Evolutionary conservation across 2,888 invertebrate genomes (phyloP), one percentile per base, ranked within the genome.

Genomic region (Adelognathus sp.): DNA sequence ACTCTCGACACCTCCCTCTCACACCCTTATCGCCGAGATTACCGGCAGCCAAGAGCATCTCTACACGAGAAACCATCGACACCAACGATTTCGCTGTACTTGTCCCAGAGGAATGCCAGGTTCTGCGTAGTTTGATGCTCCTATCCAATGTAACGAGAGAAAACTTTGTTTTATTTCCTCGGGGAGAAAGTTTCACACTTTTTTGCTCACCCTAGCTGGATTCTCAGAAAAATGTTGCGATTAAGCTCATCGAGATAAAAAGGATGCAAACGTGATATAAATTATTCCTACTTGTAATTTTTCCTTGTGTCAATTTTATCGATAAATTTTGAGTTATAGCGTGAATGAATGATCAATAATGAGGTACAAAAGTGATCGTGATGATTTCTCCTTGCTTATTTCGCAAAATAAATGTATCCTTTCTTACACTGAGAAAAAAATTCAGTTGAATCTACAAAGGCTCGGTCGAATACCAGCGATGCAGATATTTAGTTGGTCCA

Each of bases 1-100:
- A 21, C 31, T 11, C 50, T 21, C 18, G 2, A 18, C 46, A 11
- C 9, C 36, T 36, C 9, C 36, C n/a, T n/a, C 73, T 50, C 52
- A 63, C 70, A 69, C 71, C 61, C 74, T 79, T 67, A 66, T 63
- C 79, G 29, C 71, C 33, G 61, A 60, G 79, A 79, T 75, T 74
- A 79, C 75, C 74, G 63, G 39, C 29, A 63, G 64, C 31, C 60
- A 27, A 54, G 24, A 77, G 50, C 44, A 33, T 70, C 44, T 29
- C 67, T 14, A 41, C 27, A 36, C 70, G 74, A 52, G 36, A 58
- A 74, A 69, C 63, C 69, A 52, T 69, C 52, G 36, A 11, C 64
- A 31, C 6, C 33, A 44, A 29, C 7, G 33, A 52, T 46, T 50
- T 36, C 44, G 50, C 29, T 39, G 41, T n/a, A n/a, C 74, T 70